Base-by-base conservation (phyloP, 2,797 vertebrate species). In the Cottoperca gobio region DNA sequence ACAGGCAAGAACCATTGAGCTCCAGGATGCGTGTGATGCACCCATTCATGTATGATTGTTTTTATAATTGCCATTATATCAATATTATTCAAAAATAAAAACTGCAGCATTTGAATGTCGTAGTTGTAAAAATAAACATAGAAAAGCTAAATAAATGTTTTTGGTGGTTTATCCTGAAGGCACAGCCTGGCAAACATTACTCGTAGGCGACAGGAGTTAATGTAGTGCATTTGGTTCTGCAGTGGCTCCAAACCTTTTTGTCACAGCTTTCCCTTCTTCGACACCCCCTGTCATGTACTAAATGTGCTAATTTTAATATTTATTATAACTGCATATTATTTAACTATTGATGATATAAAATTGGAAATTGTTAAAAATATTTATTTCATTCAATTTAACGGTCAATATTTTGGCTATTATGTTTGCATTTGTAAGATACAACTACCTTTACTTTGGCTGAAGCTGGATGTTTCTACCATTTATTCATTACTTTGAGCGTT, bases 31-130 rank as follows among this genome's bases (percentile, higher is more conserved):
- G 57, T 54, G 59, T 40, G 14, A 53, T 48, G 64, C 42, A 28
- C 31, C 10, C n/a, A 23, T 69, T 63, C 35, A 26, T 59, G 28
- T 60, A 14, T 48, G 35, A 19, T 28, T 71, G 54, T 55, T 53
- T 53, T n/a, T n/a, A n/a, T n/a, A n/a, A 65, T 81, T 62, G 37
- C 26, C 52, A 62, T 46, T 19, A 40, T 28, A 63, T 39, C 21
- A 67, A 58, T 9, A 8, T 39, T 2, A 7, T 23, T 55, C 12
- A 14, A 39, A 23, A 13, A 21, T 24, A 24, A 57, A 21, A 37
- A 35, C 5, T 11, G 54, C 17, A 54, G n/a, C n/a, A 8, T 57
- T 13, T 57, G 31, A 57, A 24, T 23, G 21, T 40, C 33, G n/a
- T n/a, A 8, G 53, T 33, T 55, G 49, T 17, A 28, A 16, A n/a